Conservation (phyloP, 1,140 invertebrate species). For the Cydia splendana region DNA sequence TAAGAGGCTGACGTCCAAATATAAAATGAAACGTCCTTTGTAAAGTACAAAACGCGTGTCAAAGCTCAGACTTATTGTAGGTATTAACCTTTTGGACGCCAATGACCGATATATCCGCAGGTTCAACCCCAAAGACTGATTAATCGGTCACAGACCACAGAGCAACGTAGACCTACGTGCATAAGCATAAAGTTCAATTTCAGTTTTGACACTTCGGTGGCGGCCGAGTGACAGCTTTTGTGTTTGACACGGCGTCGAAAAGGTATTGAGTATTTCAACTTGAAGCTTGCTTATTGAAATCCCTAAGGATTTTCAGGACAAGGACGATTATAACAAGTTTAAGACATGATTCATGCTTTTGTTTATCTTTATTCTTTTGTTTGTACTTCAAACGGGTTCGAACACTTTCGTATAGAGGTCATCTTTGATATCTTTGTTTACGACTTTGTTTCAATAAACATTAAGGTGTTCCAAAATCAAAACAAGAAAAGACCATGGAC, state of each 20-base stretch:
- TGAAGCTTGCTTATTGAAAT: background rate
- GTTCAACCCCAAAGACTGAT: too few species aligned
- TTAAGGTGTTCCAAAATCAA: background rate
- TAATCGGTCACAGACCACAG: too few species aligned
- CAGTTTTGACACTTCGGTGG: too few species aligned
- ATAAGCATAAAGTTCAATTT: too few species aligned
- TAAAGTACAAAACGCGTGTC: background rate
- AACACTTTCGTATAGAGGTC: background rate
- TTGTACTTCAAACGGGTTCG: too few species aligned
- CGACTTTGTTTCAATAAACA: background rate
- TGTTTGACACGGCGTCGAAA: too few species aligned
- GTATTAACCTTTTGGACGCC: background rate
- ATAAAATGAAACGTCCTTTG: background rate
- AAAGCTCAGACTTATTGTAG: background rate
- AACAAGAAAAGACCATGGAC: too few species aligned
- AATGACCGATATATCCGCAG: too few species aligned
- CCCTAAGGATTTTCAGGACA: background rate
- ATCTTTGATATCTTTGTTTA: slow-evolving; percentile 15
- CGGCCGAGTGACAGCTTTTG: too few species aligned
- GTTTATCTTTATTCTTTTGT: background rate
- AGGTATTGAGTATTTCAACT: background rate
- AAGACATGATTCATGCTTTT: background rate
- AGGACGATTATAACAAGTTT: background rate
- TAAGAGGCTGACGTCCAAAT: too few species aligned
- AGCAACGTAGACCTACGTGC: too few species aligned